Conservation (phyloP, 2,113 vertebrate species). For the Pholis gunnellus region DNA sequence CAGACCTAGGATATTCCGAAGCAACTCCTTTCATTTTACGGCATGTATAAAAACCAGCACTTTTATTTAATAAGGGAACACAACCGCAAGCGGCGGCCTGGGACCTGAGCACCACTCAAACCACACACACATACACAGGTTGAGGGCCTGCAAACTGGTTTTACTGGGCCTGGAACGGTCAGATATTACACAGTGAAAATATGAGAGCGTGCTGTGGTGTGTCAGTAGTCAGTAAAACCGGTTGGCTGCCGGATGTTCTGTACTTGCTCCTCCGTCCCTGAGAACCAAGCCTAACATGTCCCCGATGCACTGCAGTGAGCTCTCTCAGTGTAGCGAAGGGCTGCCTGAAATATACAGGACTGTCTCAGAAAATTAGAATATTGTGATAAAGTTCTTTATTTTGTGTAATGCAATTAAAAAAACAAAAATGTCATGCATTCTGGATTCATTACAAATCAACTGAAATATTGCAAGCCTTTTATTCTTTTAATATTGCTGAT, state of each 20-base stretch:
- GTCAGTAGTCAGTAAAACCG: constrained; percentile 73
- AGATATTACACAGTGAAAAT: constrained; percentile 79
- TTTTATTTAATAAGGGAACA: constrained; percentile 80
- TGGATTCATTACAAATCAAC: no score
- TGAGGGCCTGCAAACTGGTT: constrained; percentile 71
- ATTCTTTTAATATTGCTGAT: no score
- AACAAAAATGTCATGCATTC: no score
- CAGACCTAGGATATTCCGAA: constrained; percentile 61
- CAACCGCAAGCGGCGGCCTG: constrained; percentile 75
- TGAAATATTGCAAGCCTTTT: no score
- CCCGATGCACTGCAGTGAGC: neutral
- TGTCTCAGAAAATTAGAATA: no score
- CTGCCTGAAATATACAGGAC: constrained; percentile 10
- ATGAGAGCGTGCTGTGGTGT: constrained; percentile 71
- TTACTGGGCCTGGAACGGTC: constrained; percentile 77
- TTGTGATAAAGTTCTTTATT: no score
- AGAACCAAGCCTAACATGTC: constrained; percentile 9
- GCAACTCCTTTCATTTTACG: constrained; percentile 75
- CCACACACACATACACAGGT: constrained; percentile 49
- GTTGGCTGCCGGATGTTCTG: constrained; percentile 52
- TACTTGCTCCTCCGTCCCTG: constrained; percentile 16
- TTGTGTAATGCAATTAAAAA: no score
- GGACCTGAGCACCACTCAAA: constrained; percentile 74
- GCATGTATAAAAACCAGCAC: constrained; percentile 77
- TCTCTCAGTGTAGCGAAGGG: neutral